phyloP scores from a whole-genome alignment of 2,888 invertebrate genomes.

The Glaucopsyche alexis region DNA sequence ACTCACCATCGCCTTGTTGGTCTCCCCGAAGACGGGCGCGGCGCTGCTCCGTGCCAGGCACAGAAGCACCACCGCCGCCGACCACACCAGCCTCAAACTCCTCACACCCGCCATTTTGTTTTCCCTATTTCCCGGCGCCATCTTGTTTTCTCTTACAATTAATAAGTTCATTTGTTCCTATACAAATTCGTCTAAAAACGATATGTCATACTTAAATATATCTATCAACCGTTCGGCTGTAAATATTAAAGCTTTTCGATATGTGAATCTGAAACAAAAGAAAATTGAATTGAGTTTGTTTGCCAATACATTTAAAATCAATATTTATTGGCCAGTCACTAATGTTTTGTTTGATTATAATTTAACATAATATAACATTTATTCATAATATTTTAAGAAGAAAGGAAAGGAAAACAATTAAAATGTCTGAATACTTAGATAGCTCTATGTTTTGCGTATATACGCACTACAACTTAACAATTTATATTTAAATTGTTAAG shows the following conservation, averaged over 20 bases:
- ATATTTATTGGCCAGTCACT: constrained; percentile 12
- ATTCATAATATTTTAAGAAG: background rate
- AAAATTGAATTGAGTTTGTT: constrained; percentile 32
- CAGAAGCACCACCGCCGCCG: constrained; percentile 54
- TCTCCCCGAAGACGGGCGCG: constrained; percentile 65
- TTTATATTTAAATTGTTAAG: too few relatives aligned
- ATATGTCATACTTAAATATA: constrained; percentile 53
- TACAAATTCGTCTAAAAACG: constrained; percentile 53
- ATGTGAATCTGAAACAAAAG: constrained; percentile 66
- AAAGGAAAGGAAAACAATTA: background rate
- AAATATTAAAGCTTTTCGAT: constrained; percentile 53
- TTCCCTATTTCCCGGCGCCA: constrained; percentile 48
- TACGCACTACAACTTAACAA: too few relatives aligned
- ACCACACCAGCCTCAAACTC: constrained; percentile 63
- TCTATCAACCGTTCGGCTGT: constrained; percentile 51
- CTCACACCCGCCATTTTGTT: constrained; percentile 45
- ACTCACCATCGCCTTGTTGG: constrained; percentile 74
- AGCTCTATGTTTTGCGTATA: too few relatives aligned
- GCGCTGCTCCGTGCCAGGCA: constrained; percentile 64
- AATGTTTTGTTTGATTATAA: too few relatives aligned
- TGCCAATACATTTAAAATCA: background rate
- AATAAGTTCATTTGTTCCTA: constrained; percentile 61
- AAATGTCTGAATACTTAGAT: background rate
- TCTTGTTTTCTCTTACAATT: constrained; percentile 49
- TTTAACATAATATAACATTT: too few relatives aligned